These are phyloP conservation scores for Mechanitis messenoides DNA, from an alignment of 2,888 invertebrate genomes.

Conservation along the genomic window DNA sequence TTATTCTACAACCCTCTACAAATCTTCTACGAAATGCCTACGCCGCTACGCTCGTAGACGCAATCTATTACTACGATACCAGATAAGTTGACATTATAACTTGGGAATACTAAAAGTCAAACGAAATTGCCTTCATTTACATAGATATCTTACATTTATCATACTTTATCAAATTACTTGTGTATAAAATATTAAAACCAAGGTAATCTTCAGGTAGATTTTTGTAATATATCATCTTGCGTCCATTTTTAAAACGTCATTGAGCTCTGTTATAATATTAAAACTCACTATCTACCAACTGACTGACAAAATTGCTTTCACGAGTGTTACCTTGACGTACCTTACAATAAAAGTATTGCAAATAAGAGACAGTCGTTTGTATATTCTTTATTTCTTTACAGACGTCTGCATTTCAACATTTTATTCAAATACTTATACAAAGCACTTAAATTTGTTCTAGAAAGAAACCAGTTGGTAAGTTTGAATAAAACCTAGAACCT, in stretches of 20 bases:
- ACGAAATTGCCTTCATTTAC: slow-evolving; percentile 6
- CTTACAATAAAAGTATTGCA: too few species aligned
- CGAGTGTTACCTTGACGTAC: too few species aligned
- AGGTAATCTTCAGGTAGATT: too few species aligned
- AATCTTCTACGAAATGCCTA: slow-evolving; percentile 12
- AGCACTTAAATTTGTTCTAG: slow-evolving; percentile 9
- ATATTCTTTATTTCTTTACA: too few species aligned
- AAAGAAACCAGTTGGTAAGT: slow-evolving; percentile 20
- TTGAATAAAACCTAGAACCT: slow-evolving; percentile 13
- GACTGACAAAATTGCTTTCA: too few species aligned
- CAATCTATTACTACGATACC: slow-evolving; percentile 3
- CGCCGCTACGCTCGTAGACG: slow-evolving; percentile 8
- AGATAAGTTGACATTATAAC: slow-evolving; percentile 5
- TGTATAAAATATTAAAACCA: slow-evolving; percentile 4
- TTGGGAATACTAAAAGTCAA: slow-evolving; percentile 2
- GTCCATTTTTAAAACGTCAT: too few species aligned
- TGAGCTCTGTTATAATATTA: too few species aligned
- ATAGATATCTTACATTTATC: slow-evolving; percentile 5
- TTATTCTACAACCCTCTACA: slow-evolving; percentile 8
- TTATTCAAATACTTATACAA: too few species aligned
- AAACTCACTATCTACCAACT: too few species aligned
- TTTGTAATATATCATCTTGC: too few species aligned
- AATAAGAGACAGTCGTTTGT: too few species aligned
- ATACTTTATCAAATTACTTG: slow-evolving; percentile 1
- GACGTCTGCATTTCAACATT: too few species aligned